A percentile compares a stretch with the other conserved stretches of the same genome.
These are phyloP conservation scores for Parnassius glacialis DNA, from an alignment of 2,888 invertebrate genomes.

Conservation along the genomic window DNA sequence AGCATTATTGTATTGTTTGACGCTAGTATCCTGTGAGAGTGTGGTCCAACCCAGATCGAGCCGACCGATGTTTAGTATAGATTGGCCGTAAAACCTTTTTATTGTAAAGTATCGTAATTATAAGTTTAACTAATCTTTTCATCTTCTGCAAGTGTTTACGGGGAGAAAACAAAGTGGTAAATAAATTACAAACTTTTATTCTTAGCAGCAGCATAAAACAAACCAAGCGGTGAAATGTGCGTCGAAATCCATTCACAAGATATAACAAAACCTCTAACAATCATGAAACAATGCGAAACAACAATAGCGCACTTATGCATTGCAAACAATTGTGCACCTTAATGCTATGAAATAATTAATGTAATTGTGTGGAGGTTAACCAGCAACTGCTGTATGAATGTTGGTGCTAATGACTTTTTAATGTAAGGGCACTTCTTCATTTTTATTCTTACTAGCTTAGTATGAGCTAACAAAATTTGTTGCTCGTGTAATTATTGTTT, in stretches of 20 bases:
- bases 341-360: constrained; percentile 11
- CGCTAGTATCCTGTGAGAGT: no score
- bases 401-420: constrained; percentile 25
- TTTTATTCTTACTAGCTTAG: constrained; percentile 1
- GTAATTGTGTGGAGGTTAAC: background rate
- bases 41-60: no score
- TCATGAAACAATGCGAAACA: constrained; percentile 12
- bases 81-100: no score
- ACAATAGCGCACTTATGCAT: background rate
- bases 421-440: constrained; percentile 19
- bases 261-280: constrained; percentile 6
- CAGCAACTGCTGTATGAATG: background rate
- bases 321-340: constrained; percentile 3
- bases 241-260: constrained; percentile 3
- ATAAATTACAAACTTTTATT: constrained; percentile 4
- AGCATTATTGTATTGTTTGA: no score
- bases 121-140: no score
- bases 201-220: background rate
- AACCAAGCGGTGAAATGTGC: constrained; percentile 3
- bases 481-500: constrained; percentile 3
- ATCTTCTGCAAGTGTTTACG: background rate
- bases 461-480: constrained; percentile 6
- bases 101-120: no score
- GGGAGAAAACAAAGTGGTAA: background rate
- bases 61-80: no score